phyloP scores from a whole-genome alignment of 1,140 invertebrate species.

The Arion vulgaris region DNA sequence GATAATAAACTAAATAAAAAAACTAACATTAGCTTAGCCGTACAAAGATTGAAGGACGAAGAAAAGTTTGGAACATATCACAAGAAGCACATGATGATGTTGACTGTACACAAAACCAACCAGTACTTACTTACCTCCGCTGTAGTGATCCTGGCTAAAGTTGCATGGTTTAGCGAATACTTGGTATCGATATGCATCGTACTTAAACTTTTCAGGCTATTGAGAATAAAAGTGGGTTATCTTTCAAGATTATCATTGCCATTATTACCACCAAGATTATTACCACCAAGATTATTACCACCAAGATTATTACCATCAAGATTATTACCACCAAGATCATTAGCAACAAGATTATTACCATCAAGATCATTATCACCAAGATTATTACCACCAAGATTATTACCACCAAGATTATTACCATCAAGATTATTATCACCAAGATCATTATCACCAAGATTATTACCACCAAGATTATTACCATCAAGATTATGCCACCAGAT shows the following conservation, averaged over 20 bases:
- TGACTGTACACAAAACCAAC: too few relatives aligned
- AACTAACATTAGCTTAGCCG: neutral
- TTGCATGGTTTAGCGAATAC: slow-evolving; percentile 20
- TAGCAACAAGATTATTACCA: neutral
- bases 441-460: too few relatives aligned
- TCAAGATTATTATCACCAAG: too few relatives aligned
- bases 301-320: neutral
- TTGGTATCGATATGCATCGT: slow-evolving; percentile 29
- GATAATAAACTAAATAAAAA: neutral
- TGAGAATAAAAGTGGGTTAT: neutral
- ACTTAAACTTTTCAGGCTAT: slow-evolving; percentile 24
- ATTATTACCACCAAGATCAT: neutral
- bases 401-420: too few relatives aligned
- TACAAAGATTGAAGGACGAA: neutral
- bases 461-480: too few relatives aligned
- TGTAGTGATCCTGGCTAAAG: neutral
- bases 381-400: too few relatives aligned
- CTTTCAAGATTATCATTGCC: neutral
- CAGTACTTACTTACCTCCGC: neutral
- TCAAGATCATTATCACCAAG: neutral
- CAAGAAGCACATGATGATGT: too few relatives aligned
- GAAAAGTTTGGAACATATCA: too few relatives aligned
- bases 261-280: neutral
- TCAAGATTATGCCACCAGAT: too few relatives aligned
- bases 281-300: neutral